Evolutionary conservation across 64 coral and sea anemone species (phyloP).

Genomic region (Pocillopora damicornis): DNA sequence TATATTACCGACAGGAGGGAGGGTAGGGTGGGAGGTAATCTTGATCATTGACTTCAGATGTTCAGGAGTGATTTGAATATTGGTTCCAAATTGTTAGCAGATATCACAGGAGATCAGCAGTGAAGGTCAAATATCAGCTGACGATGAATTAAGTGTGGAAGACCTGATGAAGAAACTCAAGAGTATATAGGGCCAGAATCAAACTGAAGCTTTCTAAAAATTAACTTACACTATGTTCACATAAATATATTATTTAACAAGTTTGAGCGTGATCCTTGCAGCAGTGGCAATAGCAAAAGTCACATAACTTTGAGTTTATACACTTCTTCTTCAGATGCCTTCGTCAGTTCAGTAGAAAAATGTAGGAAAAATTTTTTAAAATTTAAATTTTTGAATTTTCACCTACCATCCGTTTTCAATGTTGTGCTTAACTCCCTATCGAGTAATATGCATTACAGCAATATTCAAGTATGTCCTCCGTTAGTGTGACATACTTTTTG

Average conservation of each 20-base stretch:
- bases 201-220: background rate
- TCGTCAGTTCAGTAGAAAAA: too few relatives aligned
- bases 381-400: too few relatives aligned
- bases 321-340: too few relatives aligned
- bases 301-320: too few relatives aligned
- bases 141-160: conserved; percentile 70
- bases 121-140: conserved; percentile 81
- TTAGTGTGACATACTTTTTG: background rate
- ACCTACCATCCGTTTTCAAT: too few relatives aligned
- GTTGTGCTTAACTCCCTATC: too few relatives aligned
- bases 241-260: background rate
- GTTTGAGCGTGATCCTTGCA: background rate
- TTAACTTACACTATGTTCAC: background rate
- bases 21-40: background rate
- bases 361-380: too few relatives aligned
- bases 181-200: conserved; percentile 19
- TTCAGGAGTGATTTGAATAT: background rate
- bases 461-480: background rate
- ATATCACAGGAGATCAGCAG: conserved; percentile 83
- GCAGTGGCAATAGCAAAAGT: background rate
- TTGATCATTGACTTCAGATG: background rate
- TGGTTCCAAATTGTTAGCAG: conserved; percentile 19
- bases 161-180: conserved; percentile 81
- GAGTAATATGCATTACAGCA: too few relatives aligned
- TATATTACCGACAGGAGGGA: too few relatives aligned